Base-by-base conservation (phyloP, 2,113 vertebrate genomes). In the Micromys minutus region DNA sequence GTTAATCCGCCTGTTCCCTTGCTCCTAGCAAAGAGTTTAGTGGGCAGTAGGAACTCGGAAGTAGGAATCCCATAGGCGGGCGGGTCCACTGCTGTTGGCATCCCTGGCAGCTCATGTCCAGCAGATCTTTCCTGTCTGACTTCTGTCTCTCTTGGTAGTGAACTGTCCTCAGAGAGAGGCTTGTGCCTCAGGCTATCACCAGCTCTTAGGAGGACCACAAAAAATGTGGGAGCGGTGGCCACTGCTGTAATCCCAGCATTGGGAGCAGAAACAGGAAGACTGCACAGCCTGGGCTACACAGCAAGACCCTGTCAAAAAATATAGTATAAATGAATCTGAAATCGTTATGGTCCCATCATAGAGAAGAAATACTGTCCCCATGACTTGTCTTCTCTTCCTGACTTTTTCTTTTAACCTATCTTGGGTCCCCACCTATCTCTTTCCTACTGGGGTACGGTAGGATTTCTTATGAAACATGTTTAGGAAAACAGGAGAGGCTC, bases 51-150 rank as follows among this genome's bases (percentile, higher is more conserved):
- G 98, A 94, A 96, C 98, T 98, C 95, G 95, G 89, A 93, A 98
- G 98, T 98, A 97, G 97, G 97, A 97, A 97, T 96, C 97, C 96
- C 93, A 75, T n/a, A n/a, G n/a, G n/a, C 97, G 96, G 97, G 98
- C 98, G 98, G 99, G 98, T 99, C 99, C 99, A 99, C 99, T 99
- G 99, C 98, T 98, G 97, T 97, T 99, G 99, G 99, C 99, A 99
- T 98, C 98, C 97, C 98, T 97, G 93, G 97, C 96, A 97, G 98
- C 99, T 99, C 98, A 98, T 97, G 98, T 98, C 99, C 99, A 98
- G 98, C 99, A 99, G 98, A 98, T 98, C 98, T 98, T 98, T 98
- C 96, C 55, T 24, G 94, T 96, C 98, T 98, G 99, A 99, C 99
- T 99, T 99, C 96, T 98, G 98, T 98, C 98, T 98, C 98, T 98